Base-by-base conservation (phyloP, 1,140 invertebrate species). In the Drosophila lacteicornis region DNA sequence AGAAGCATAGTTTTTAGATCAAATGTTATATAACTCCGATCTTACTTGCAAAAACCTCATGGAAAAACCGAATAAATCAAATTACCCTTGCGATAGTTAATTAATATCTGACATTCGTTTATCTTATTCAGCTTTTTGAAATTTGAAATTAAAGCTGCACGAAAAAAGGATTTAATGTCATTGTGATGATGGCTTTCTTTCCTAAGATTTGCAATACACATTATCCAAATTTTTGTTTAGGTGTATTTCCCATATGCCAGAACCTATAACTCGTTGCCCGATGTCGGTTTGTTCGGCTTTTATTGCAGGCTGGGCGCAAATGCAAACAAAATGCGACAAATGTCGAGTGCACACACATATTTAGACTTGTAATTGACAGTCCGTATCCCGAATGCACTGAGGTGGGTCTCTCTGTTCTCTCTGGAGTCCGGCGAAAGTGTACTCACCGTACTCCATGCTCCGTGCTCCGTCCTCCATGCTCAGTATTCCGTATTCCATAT, bases 311-410 rank as follows among this genome's bases (percentile, higher is more conserved):
- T 19, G 45, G 80, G 80, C 85, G 78, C 84, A 85, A 90, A 90
- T 85, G 79, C 65, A 90, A 90, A 90, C 82, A 84, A 85, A 56
- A 86, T 82, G 82, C 76, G 75, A 86, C 75, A 86, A 86, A 77
- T 82, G 66, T 75, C 62, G 67, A 70, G 65, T 71, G 55, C 45
- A 59, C 67, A 59, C 67, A 73, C 53, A 30, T 56, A 73, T 79
- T 83, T 85, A 77, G 74, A 78, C 77, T 70, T 85, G 82, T 77
- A 73, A 73, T 73, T 68, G 65, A 82, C 75, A 77, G 75, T 58
- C 51, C 46, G 17, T 53, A 56, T 33, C 51, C 30, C 63, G 47
- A 76, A 25, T 66, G 56, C 70, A 56, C 42, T 56, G 58, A 43
- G 70, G 70, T 60, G 56, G 65, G 66, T 55, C 71, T 53, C 55